Evolutionary conservation across 2,888 invertebrate genomes (phyloP).

Genomic region (Cheilosia vernalis): DNA sequence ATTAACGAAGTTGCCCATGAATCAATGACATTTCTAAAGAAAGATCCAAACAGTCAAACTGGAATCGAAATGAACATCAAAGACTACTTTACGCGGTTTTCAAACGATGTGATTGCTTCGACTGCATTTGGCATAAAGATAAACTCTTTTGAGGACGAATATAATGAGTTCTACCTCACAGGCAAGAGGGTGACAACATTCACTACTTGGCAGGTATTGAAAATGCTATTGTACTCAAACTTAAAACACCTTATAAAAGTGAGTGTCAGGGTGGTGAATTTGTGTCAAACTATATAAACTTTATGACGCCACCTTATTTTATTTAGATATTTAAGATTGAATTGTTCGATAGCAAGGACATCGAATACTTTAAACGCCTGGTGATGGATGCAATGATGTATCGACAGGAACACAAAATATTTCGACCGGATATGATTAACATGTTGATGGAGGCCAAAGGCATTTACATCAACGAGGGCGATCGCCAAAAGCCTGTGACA

Average conservation of each 20-base stretch:
- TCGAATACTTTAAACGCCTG: conserved; percentile 82
- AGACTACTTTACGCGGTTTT: conserved; percentile 80
- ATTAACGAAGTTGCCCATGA: conserved; percentile 78
- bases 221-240: conserved; percentile 76
- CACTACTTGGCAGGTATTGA: conserved; percentile 70
- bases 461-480: conserved; percentile 80
- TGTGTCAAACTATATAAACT: neutral
- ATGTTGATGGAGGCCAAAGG: conserved; percentile 84
- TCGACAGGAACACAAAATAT: conserved; percentile 83
- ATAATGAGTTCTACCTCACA: conserved; percentile 85
- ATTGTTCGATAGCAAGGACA: conserved; percentile 79
- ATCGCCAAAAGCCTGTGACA: conserved; percentile 60
- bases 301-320: neutral
- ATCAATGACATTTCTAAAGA: conserved; percentile 76
- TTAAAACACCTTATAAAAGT: conserved; percentile 77
- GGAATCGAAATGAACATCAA: conserved; percentile 81
- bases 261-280: conserved; percentile 27
- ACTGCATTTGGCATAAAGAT: conserved; percentile 84
- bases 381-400: conserved; percentile 83
- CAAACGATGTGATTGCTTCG: conserved; percentile 83
- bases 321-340: conserved; percentile 75
- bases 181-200: conserved; percentile 83
- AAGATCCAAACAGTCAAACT: conserved; percentile 16
- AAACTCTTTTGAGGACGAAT: conserved; percentile 84
- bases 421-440: conserved; percentile 85